A percentile compares a stretch with the other conserved stretches of the same genome.
phyloP scores from a whole-genome alignment of 2,888 invertebrate species.

The Volucella inanis region DNA sequence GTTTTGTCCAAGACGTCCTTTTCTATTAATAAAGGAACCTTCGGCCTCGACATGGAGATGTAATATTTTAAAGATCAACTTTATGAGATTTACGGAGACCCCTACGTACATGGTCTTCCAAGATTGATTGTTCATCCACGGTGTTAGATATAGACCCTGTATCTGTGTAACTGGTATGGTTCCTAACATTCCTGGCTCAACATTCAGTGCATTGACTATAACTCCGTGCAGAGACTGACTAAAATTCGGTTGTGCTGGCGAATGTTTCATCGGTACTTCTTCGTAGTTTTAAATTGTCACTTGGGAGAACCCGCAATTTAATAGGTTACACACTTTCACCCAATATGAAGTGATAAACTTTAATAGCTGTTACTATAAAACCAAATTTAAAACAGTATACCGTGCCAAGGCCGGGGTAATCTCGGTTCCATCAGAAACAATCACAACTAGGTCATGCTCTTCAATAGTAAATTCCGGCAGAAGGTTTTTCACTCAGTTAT shows the following conservation, averaged over 20 bases:
- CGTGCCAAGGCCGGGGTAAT: slow-evolving; percentile 79
- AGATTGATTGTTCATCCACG: not conserved
- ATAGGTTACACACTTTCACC: slow-evolving; percentile 78
- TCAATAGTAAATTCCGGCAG: slow-evolving; percentile 79
- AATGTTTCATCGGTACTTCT: slow-evolving; percentile 72
- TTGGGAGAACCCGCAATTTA: slow-evolving; percentile 77
- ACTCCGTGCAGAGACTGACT: slow-evolving; percentile 25
- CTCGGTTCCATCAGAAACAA: slow-evolving; percentile 81
- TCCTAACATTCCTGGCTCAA: slow-evolving; percentile 6
- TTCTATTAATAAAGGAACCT: slow-evolving; percentile 79
- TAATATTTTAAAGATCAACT: slow-evolving; percentile 79
- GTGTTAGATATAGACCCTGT: not conserved
- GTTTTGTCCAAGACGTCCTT: slow-evolving; percentile 79
- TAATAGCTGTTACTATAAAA: slow-evolving; percentile 80
- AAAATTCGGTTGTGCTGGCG: not conserved
- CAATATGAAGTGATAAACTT: slow-evolving; percentile 79
- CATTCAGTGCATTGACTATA: slow-evolving; percentile 31
- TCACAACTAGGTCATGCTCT: slow-evolving; percentile 78
- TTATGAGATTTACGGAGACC: slow-evolving; percentile 10
- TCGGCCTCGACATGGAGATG: slow-evolving; percentile 79
- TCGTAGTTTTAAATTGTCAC: slow-evolving; percentile 80
- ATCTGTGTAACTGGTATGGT: slow-evolving; percentile 23
- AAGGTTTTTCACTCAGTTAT: slow-evolving; percentile 79
- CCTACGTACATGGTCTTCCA: slow-evolving; percentile 33
- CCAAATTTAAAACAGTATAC: slow-evolving; percentile 79